Conservation (phyloP, 2,888 invertebrate genomes). For the Pammene aurita region DNA sequence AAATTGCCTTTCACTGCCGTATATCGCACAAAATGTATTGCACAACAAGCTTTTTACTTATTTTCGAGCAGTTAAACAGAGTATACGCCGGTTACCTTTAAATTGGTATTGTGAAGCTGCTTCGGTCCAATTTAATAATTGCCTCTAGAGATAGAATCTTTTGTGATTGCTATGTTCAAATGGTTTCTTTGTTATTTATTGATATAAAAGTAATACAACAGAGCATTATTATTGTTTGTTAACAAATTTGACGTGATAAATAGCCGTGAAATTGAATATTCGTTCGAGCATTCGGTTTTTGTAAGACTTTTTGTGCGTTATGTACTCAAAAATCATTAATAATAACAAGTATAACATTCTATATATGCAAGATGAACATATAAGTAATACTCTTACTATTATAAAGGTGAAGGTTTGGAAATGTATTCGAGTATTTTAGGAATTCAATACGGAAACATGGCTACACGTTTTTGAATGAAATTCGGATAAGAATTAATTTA, state of each 20-base stretch:
- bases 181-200: slow-evolving; percentile 13
- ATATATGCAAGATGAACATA: no score
- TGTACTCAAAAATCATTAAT: no score
- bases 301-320: no score
- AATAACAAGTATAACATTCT: no score
- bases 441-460: no score
- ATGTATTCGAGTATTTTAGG: no score
- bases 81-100: slow-evolving; percentile 16
- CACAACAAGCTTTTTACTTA: slow-evolving; percentile 38
- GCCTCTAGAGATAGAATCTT: slow-evolving; percentile 9
- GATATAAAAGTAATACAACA: not conserved
- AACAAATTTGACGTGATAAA: not conserved
- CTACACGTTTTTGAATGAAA: no score
- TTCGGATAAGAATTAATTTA: no score
- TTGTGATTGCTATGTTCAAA: not conserved
- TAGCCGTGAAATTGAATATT: not conserved
- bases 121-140: slow-evolving; percentile 12
- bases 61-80: slow-evolving; percentile 35
- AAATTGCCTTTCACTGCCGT: slow-evolving; percentile 41
- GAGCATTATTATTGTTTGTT: not conserved
- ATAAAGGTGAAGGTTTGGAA: no score
- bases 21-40: slow-evolving; percentile 32
- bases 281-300: no score
- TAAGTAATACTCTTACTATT: no score
- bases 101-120: slow-evolving; percentile 17